Evolutionary conservation across 2,888 invertebrate species (phyloP).

Genomic region (Lochmaea capreae): DNA sequence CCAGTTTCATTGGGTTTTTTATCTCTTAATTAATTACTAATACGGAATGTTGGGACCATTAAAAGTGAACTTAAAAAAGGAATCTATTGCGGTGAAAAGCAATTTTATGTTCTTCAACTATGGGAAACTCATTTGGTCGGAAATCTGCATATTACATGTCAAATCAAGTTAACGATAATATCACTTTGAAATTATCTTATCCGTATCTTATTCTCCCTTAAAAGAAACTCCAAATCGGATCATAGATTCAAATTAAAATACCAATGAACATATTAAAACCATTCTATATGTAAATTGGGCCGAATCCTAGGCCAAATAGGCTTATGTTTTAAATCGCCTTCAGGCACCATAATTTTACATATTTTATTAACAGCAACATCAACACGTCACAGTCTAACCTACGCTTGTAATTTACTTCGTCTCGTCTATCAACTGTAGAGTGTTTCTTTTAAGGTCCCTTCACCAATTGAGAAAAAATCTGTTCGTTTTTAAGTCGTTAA

Average conservation of each 20-base stretch:
- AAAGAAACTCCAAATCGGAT: slow-evolving; percentile 19
- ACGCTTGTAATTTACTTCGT: not conserved
- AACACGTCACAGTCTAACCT: slow-evolving; percentile 1
- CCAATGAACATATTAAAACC: slow-evolving; percentile 32
- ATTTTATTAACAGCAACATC: not conserved
- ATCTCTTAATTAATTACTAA: not conserved
- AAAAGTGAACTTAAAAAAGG: not conserved
- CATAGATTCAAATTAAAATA: slow-evolving; percentile 28
- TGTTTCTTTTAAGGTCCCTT: not conserved
- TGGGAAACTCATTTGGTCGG: not conserved
- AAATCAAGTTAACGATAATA: slow-evolving; percentile 9
- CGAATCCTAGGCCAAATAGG: slow-evolving; percentile 31
- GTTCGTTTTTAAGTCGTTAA: too few species aligned
- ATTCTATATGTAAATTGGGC: slow-evolving; percentile 37
- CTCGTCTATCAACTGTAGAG: not conserved
- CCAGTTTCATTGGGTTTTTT: not conserved
- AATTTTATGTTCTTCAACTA: not conserved
- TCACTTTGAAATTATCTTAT: slow-evolving; percentile 7
- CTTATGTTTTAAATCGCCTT: slow-evolving; percentile 24
- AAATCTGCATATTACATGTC: slow-evolving; percentile 13
- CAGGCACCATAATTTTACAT: not conserved
- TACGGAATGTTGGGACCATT: not conserved
- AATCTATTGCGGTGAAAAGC: slow-evolving; percentile 3
- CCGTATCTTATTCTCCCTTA: slow-evolving; percentile 10
- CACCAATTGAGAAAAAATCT: not conserved